These are phyloP conservation scores for Patella depressa DNA, from an alignment of 2,888 invertebrate species.

Conservation along the genomic window DNA sequence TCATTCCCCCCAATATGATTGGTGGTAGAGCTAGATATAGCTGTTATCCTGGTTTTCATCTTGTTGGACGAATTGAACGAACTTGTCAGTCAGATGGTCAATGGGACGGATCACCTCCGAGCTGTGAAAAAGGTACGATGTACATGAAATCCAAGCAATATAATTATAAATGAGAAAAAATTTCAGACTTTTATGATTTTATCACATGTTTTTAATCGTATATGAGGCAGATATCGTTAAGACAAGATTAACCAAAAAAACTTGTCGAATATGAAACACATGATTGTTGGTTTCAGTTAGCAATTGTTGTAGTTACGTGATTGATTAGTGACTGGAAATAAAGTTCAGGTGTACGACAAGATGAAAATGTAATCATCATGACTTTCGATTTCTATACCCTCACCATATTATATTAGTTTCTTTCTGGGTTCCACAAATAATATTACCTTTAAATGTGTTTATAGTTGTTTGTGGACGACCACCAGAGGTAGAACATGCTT, in stretches of 20 bases:
- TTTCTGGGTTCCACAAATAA: neutral
- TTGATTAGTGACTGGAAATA: too few relatives aligned
- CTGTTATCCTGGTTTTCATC: conserved; percentile 47
- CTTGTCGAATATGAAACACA: too few relatives aligned
- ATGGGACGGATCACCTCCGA: conserved; percentile 55
- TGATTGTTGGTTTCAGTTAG: too few relatives aligned
- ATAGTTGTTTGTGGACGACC: conserved; percentile 72
- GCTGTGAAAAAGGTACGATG: conserved; percentile 51
- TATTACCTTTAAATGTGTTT: conserved; percentile 9
- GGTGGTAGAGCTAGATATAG: conserved; percentile 45
- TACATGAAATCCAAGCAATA: too few relatives aligned
- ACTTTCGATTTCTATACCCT: neutral
- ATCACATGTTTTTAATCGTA: too few relatives aligned
- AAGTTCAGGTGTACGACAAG: too few relatives aligned
- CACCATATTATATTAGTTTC: neutral
- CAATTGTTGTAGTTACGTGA: too few relatives aligned
- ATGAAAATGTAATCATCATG: neutral
- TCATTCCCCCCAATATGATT: conserved; percentile 39
- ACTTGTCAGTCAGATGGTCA: conserved; percentile 46
- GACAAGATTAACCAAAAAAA: too few relatives aligned
- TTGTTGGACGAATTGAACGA: conserved; percentile 47
- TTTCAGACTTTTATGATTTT: too few relatives aligned
- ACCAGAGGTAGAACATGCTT: conserved; percentile 71
- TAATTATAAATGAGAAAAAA: too few relatives aligned
- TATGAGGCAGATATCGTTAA: too few relatives aligned